phyloP scores from a whole-genome alignment of 1,140 invertebrate species.

The Meteorus sp. region DNA sequence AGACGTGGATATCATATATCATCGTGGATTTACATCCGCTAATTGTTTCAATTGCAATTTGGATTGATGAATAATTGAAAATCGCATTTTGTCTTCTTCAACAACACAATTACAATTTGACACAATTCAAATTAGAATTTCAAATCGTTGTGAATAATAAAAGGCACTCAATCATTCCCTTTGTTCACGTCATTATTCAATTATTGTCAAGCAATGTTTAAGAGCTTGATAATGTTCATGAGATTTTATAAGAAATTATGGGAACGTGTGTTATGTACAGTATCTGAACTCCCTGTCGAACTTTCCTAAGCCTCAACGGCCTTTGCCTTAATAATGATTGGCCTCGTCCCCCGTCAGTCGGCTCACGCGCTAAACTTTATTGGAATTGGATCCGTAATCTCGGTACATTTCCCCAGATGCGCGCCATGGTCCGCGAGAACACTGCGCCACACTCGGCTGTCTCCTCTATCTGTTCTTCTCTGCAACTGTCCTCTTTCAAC shows the following conservation, averaged over 20 bases:
- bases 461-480: constrained; percentile 22
- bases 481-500: background rate
- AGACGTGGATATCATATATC: too few relatives aligned
- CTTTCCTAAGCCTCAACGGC: constrained; percentile 16
- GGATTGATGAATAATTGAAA: too few relatives aligned
- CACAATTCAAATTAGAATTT: too few relatives aligned
- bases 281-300: constrained; percentile 22
- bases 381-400: constrained; percentile 57
- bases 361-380: constrained; percentile 54
- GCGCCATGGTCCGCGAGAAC: constrained; percentile 21
- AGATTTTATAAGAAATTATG: constrained; percentile 1
- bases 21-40: too few relatives aligned
- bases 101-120: too few relatives aligned
- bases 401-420: constrained; percentile 52
- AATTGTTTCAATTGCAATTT: too few relatives aligned
- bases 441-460: too few relatives aligned
- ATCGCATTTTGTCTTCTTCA: too few relatives aligned
- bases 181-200: too few relatives aligned
- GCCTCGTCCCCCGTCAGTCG: constrained; percentile 40
- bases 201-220: too few relatives aligned
- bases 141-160: too few relatives aligned
- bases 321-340: constrained; percentile 52
- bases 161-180: too few relatives aligned
- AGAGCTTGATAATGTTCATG: background rate
- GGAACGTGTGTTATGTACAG: background rate